These are phyloP conservation scores for Enhydra lutris DNA, from an alignment of 2,113 vertebrate genomes.

Conservation along the genomic window DNA sequence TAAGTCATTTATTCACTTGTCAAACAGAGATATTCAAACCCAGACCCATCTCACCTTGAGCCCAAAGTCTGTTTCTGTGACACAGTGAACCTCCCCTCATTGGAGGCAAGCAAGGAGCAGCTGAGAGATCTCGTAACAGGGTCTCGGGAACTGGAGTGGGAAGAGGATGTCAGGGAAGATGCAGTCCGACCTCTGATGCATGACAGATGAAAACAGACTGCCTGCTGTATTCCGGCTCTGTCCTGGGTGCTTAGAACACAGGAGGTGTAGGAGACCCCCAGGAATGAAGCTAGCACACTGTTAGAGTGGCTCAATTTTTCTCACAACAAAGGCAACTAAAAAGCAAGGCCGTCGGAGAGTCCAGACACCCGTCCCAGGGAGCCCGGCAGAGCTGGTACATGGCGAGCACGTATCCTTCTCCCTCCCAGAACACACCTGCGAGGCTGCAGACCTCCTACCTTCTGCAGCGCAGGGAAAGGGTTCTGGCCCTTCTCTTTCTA, in stretches of 20 bases:
- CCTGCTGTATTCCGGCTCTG: not conserved
- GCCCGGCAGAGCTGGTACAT: not conserved
- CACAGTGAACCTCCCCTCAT: not conserved
- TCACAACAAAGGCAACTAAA: not conserved
- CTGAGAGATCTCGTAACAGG: not conserved
- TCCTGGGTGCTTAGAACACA: fast-evolving
- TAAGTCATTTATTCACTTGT: not conserved
- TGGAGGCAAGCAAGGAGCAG: not conserved
- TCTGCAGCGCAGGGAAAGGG: not conserved
- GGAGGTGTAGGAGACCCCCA: not conserved
- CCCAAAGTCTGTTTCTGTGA: not conserved
- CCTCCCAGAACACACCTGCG: not conserved
- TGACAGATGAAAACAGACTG: not conserved
- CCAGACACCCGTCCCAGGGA: not conserved
- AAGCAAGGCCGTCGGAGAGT: not conserved
- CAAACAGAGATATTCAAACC: not conserved
- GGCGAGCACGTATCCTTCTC: not conserved
- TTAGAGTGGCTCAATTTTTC: not conserved
- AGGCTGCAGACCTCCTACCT: not conserved
- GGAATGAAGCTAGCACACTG: not conserved
- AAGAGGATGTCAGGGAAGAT: not conserved
- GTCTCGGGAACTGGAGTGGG: not conserved
- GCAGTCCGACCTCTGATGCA: not conserved
- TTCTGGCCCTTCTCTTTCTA: not conserved
- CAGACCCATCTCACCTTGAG: not conserved